phyloP scores from a whole-genome alignment of 1,140 invertebrate species.

The Aphelenchoides besseyi region DNA sequence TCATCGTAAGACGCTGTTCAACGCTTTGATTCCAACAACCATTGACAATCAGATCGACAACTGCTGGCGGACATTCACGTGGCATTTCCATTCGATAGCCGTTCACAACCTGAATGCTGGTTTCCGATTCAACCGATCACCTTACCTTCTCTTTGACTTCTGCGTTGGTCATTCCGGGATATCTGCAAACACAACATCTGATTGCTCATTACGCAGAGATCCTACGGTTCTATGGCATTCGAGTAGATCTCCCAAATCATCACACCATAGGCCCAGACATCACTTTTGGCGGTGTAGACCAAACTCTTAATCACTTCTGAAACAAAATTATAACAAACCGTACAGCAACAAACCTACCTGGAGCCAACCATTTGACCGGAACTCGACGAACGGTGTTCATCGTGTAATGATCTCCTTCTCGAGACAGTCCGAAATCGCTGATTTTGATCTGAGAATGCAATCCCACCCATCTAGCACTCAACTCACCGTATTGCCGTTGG shows the following conservation, averaged over 20 bases:
- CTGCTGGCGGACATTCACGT: background rate
- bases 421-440: conserved; percentile 91
- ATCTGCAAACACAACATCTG: background rate
- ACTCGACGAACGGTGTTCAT: conserved; percentile 72
- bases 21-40: background rate
- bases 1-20: conserved; percentile 8
- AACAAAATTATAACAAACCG: no score
- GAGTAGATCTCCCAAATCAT: conserved; percentile 94
- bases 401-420: conserved; percentile 73
- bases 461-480: conserved; percentile 44
- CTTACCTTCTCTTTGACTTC: background rate
- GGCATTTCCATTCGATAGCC: background rate
- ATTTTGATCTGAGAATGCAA: conserved; percentile 76
- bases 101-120: background rate
- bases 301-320: conserved; percentile 90
- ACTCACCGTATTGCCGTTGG: background rate
- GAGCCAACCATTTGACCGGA: conserved; percentile 98
- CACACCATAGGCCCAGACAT: conserved; percentile 99
- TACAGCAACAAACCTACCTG: conserved; percentile 66
- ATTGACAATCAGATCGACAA: background rate
- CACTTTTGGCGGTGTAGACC: conserved; percentile 97
- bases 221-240: background rate
- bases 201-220: background rate
- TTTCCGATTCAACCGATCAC: no score
- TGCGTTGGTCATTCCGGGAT: background rate